phyloP scores from a whole-genome alignment of 2,113 vertebrate genomes.

The Canis aureus region DNA sequence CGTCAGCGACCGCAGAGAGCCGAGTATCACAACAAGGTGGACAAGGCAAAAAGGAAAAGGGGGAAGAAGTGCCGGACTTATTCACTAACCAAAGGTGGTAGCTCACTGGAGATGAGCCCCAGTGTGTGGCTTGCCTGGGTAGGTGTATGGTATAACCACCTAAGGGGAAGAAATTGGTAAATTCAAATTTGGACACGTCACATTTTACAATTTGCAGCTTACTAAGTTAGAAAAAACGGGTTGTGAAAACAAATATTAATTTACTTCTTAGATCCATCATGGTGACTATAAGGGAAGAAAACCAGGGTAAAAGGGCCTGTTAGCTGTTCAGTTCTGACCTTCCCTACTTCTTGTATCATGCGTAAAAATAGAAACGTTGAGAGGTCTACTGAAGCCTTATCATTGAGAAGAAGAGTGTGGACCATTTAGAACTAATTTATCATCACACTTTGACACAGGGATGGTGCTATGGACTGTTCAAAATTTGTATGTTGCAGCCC shows the following conservation, averaged over 20 bases:
- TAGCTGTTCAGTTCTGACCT: background rate
- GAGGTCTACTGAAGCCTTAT: background rate
- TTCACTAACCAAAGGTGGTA: background rate
- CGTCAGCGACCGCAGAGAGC: background rate
- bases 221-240: background rate
- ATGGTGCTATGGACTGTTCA: background rate
- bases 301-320: background rate
- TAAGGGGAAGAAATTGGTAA: background rate
- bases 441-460: background rate
- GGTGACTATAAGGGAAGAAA: background rate
- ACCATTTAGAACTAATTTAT: background rate
- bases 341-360: background rate
- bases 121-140: too few relatives aligned
- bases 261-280: background rate
- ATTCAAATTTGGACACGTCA: background rate
- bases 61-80: background rate
- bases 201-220: background rate
- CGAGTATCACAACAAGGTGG: background rate
- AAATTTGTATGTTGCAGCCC: background rate
- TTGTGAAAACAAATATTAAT: background rate
- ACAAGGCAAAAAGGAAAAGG: background rate
- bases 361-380: background rate
- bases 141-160: background rate
- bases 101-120: background rate
- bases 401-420: background rate